These are phyloP conservation scores for Pygoscelis antarcticus DNA, from an alignment of 2,113 vertebrate genomes.

Conservation along the genomic window DNA sequence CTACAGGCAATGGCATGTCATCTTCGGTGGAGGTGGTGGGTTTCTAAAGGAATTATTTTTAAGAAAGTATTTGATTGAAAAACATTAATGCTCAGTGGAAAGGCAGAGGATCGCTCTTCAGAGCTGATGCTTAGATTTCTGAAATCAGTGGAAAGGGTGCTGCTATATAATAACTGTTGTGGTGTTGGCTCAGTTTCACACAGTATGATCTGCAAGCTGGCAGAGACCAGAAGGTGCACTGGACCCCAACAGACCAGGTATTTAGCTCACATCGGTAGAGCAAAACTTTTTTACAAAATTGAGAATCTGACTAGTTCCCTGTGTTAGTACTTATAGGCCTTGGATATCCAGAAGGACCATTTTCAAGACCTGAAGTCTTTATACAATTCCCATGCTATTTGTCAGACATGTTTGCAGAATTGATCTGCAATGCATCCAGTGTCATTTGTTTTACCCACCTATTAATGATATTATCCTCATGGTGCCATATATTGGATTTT, in stretches of 20 bases:
- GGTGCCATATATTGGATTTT: not conserved
- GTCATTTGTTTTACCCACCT: not conserved
- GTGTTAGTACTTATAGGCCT: not conserved
- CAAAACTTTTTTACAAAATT: not conserved
- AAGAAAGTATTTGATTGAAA: not conserved
- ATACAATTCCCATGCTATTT: not conserved
- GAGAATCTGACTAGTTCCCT: not conserved
- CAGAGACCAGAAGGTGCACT: not conserved
- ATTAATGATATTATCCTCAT: not conserved
- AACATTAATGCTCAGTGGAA: not conserved
- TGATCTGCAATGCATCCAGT: not conserved
- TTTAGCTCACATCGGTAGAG: not conserved
- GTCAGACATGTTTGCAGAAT: not conserved
- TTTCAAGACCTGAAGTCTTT: not conserved
- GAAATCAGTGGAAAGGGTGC: not conserved
- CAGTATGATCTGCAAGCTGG: not conserved
- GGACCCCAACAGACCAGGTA: not conserved
- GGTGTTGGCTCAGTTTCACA: not conserved
- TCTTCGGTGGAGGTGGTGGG: not conserved
- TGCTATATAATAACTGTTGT: not conserved
- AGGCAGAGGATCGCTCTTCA: not conserved
- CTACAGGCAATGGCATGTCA: not conserved
- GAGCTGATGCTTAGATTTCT: not conserved
- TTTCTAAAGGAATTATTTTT: not conserved
- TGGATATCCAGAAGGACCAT: not conserved